These are phyloP conservation scores for Troglohyphantes excavatus DNA, from an alignment of 2,888 invertebrate species.

Conservation along the genomic window DNA sequence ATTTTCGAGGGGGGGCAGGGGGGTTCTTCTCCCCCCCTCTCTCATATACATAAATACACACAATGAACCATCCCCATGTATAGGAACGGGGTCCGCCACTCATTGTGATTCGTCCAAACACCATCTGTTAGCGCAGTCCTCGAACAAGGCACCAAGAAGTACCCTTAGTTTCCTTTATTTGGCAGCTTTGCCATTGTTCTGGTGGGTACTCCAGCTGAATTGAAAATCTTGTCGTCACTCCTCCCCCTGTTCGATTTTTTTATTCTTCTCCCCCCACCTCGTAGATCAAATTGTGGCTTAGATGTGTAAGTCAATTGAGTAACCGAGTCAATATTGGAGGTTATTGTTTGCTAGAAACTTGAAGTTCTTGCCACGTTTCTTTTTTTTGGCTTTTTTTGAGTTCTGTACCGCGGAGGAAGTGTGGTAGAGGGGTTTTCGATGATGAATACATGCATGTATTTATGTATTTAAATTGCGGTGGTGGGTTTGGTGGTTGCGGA, in stretches of 20 bases:
- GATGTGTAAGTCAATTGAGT: slow-evolving; percentile 52
- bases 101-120: slow-evolving; percentile 48
- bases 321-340: slow-evolving; percentile 66
- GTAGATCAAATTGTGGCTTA: slow-evolving; percentile 42
- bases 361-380: neutral
- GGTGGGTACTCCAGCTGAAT: slow-evolving; percentile 26
- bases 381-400: neutral
- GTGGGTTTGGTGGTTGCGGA: no score
- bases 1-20: neutral
- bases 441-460: no score
- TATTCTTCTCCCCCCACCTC: neutral
- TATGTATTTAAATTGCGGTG: neutral
- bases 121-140: slow-evolving; percentile 72
- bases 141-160: slow-evolving; percentile 44
- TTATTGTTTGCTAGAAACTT: slow-evolving; percentile 52
- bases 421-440: no score
- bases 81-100: slow-evolving; percentile 28
- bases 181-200: slow-evolving; percentile 43
- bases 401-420: neutral
- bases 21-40: no score
- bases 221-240: slow-evolving; percentile 41
- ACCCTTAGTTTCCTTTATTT: slow-evolving; percentile 15
- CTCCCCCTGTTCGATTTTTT: neutral
- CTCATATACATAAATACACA: slow-evolving; percentile 49
- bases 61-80: neutral